Conservation (phyloP, 2,888 invertebrate genomes). For the Magallana nippona region DNA sequence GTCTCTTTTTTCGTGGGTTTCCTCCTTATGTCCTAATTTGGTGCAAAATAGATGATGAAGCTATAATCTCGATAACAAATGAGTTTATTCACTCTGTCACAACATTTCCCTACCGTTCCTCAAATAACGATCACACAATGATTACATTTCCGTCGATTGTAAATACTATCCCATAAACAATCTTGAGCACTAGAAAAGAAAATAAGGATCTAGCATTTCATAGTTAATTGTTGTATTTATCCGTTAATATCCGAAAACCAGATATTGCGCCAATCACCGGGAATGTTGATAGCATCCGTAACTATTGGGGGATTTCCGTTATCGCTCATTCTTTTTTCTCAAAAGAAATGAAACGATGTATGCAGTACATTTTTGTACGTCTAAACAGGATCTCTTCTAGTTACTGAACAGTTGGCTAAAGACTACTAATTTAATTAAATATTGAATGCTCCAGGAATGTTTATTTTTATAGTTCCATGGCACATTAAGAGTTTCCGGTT, state of each 20-base stretch:
- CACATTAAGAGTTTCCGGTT: no score
- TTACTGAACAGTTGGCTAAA: no score
- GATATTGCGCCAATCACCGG: not conserved
- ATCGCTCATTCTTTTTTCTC: no score
- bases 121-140: not conserved
- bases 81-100: constrained; percentile 3
- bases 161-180: not conserved
- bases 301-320: no score
- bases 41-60: not conserved
- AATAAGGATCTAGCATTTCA: not conserved
- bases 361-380: no score
- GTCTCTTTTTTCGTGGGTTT: not conserved
- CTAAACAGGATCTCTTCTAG: no score
- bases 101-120: not conserved
- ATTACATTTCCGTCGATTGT: constrained; percentile 20
- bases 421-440: no score
- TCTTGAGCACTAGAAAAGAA: not conserved
- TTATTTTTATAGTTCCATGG: no score
- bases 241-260: not conserved
- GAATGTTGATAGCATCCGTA: not conserved
- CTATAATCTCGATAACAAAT: constrained; percentile 2
- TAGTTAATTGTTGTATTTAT: not conserved
- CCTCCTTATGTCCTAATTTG: not conserved
- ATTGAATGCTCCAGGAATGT: no score
- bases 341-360: not conserved